These are phyloP conservation scores for Eulacestoma nigropectus DNA, from an alignment of 2,113 vertebrate genomes.

Conservation along the genomic window DNA sequence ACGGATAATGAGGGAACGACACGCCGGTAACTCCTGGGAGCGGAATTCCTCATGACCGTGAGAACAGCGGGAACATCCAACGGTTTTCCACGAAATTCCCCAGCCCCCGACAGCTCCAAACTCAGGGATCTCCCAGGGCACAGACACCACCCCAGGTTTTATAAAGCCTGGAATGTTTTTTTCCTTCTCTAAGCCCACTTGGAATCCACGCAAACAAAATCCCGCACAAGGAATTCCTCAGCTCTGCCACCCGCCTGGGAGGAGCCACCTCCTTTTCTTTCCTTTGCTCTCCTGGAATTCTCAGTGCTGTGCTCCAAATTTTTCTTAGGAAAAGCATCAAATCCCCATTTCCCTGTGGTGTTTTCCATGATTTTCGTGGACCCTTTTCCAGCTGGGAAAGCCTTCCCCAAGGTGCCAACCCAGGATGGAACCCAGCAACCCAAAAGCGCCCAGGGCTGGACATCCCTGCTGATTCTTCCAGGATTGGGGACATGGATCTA, in stretches of 20 bases:
- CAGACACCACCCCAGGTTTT: background rate
- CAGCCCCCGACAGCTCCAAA: background rate
- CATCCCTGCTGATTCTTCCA: background rate
- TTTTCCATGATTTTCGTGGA: background rate
- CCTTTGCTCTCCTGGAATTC: background rate
- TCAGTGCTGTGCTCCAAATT: no score
- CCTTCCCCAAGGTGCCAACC: background rate
- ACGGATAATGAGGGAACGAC: rapidly evolving
- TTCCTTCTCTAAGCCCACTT: background rate
- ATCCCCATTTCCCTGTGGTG: background rate
- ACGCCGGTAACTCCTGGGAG: background rate
- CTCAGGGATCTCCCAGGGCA: background rate
- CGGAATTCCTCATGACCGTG: background rate
- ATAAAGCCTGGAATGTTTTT: background rate
- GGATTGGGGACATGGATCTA: rapidly evolving
- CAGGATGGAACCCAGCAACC: background rate
- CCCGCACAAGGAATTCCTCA: background rate
- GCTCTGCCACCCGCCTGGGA: background rate
- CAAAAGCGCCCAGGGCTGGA: background rate
- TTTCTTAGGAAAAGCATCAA: background rate
- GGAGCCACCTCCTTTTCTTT: background rate
- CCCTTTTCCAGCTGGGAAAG: background rate
- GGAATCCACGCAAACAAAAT: background rate
- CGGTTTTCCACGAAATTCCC: background rate
- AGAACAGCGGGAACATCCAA: rapidly evolving